phyloP scores from a whole-genome alignment of 2,113 vertebrate species.

The Bubo bubo region DNA sequence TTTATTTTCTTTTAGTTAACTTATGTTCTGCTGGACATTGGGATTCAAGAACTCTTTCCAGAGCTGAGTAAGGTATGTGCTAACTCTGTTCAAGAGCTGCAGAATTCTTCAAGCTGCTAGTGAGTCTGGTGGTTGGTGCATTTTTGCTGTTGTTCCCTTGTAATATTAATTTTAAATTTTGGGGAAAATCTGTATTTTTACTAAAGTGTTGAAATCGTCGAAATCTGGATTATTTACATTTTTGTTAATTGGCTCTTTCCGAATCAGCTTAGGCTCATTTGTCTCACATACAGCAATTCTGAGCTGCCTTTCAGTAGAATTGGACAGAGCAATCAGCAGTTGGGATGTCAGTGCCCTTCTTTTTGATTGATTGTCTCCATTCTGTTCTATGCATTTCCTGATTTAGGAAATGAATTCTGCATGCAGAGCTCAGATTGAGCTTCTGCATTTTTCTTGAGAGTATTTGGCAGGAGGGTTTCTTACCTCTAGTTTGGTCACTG shows the following conservation, averaged over 20 bases:
- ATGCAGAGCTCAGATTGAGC: not conserved
- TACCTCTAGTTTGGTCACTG: not conserved
- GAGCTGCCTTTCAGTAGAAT: not conserved
- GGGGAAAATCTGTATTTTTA: not conserved
- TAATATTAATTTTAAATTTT: not conserved
- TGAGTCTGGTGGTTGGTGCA: not conserved
- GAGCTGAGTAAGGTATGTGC: conserved; percentile 86
- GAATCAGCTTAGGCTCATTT: not conserved
- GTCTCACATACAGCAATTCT: not conserved
- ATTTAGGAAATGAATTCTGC: not conserved
- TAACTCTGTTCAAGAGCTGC: not conserved
- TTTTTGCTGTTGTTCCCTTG: not conserved
- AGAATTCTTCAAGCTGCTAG: not conserved
- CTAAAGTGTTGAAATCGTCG: not conserved
- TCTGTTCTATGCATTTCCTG: not conserved
- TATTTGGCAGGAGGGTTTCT: not conserved
- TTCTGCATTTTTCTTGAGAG: not conserved
- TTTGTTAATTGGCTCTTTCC: not conserved
- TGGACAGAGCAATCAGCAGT: not conserved
- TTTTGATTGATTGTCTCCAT: not conserved
- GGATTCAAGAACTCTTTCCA: conserved; percentile 91
- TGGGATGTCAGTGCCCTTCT: not conserved
- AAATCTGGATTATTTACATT: not conserved
- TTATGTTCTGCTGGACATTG: conserved; percentile 91
- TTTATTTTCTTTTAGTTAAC: conserved; percentile 81